These are phyloP conservation scores for Acleris emargana DNA, from an alignment of 2,888 invertebrate species.

Conservation along the genomic window DNA sequence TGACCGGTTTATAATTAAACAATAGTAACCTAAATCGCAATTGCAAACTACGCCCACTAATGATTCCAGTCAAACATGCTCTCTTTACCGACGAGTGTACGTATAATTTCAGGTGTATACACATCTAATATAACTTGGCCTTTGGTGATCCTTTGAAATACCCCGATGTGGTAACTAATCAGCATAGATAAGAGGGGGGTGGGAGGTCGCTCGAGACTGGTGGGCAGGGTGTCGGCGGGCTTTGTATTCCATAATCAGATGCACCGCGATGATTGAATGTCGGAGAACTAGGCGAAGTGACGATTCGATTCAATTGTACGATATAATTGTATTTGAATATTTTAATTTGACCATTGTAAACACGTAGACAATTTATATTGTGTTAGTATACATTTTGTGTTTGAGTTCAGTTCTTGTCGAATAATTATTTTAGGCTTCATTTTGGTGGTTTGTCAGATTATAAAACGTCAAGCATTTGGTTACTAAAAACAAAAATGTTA, in stretches of 20 bases:
- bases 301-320: constrained; percentile 34
- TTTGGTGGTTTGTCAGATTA: no score
- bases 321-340: constrained; percentile 29
- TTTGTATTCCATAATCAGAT: constrained; percentile 64
- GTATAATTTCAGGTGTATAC: constrained; percentile 70
- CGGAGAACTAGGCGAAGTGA: constrained; percentile 36
- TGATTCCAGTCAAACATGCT: constrained; percentile 47
- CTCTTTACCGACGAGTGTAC: constrained; percentile 57
- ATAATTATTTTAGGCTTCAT: no score
- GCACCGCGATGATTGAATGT: constrained; percentile 56
- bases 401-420: no score
- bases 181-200: constrained; percentile 51
- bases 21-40: background rate
- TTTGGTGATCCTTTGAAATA: constrained; percentile 60
- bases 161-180: constrained; percentile 64
- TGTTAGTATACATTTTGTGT: background rate
- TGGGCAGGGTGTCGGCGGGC: constrained; percentile 52
- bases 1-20: no score
- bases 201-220: constrained; percentile 50
- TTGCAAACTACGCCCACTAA: constrained; percentile 21
- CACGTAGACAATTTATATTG: background rate
- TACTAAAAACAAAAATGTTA: no score
- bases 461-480: no score
- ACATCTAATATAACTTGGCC: constrained; percentile 60
- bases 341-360: constrained; percentile 13